phyloP scores from a whole-genome alignment of 2,888 invertebrate genomes.

The Drosophila anceps region DNA sequence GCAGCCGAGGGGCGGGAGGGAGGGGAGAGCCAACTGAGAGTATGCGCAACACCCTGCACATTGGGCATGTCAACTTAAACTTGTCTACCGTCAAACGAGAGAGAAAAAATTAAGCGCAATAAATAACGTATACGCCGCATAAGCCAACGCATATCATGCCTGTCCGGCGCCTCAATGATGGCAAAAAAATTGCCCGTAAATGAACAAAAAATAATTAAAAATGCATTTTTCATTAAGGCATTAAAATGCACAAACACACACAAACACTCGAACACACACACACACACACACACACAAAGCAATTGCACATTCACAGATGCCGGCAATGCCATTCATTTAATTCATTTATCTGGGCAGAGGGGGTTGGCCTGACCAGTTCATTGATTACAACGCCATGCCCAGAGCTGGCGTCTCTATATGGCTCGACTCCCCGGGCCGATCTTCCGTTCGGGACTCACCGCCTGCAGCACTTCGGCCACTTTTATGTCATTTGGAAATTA shows the following conservation, averaged over 20 bases:
- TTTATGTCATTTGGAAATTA: conserved; percentile 78
- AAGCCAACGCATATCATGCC: conserved; percentile 56
- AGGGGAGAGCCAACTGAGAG: not conserved
- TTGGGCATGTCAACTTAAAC: conserved; percentile 53
- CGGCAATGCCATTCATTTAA: conserved; percentile 68
- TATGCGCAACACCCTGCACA: not conserved
- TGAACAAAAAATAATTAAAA: conserved; percentile 80
- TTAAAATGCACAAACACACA: conserved; percentile 57
- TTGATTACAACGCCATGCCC: conserved; percentile 60
- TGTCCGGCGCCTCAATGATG: conserved; percentile 33
- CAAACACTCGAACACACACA: not conserved
- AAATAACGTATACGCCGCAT: conserved; percentile 76
- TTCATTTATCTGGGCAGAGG: conserved; percentile 66
- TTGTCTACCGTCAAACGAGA: conserved; percentile 56
- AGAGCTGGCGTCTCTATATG: conserved; percentile 9
- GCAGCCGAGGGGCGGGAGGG: not conserved
- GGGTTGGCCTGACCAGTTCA: conserved; percentile 58
- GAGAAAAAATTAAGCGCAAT: conserved; percentile 58
- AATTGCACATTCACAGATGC: conserved; percentile 32
- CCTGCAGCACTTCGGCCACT: conserved; percentile 44
- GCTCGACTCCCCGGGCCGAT: not conserved
- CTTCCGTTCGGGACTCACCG: conserved; percentile 20
- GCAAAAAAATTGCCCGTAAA: conserved; percentile 54
- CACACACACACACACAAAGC: conserved; percentile 7
- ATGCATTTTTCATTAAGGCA: conserved; percentile 79